These are phyloP conservation scores for Edolisoma coerulescens DNA, from an alignment of 2,113 vertebrate genomes.

Conservation along the genomic window DNA sequence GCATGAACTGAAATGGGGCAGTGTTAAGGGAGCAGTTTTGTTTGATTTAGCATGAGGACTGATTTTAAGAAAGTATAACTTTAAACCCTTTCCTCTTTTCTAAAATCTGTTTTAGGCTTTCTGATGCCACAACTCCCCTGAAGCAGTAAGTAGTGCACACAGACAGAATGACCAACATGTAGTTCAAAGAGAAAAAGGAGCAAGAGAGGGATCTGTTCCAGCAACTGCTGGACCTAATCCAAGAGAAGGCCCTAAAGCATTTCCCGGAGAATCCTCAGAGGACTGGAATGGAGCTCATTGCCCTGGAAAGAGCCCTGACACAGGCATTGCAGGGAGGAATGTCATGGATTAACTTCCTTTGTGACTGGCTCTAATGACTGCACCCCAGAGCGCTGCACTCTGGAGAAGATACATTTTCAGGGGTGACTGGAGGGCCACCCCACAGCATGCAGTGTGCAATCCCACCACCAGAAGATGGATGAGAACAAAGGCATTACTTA, in stretches of 20 bases:
- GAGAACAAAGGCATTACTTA: background rate
- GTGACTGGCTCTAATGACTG: background rate
- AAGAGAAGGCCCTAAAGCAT: conserved; percentile 26
- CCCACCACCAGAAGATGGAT: background rate
- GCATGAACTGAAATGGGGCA: background rate
- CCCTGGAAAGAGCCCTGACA: conserved; percentile 10
- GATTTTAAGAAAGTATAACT: background rate
- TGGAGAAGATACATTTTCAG: background rate
- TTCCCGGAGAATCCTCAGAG: background rate
- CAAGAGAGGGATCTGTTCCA: background rate
- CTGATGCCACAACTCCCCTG: background rate
- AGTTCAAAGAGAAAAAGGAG: background rate
- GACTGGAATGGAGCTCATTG: conserved; percentile 22
- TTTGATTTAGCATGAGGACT: background rate
- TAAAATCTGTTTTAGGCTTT: background rate
- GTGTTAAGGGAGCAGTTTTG: background rate
- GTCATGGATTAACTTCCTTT: background rate
- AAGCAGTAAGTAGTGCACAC: background rate
- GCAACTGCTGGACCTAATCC: background rate
- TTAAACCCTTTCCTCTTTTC: background rate
- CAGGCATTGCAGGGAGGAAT: background rate
- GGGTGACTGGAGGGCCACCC: background rate
- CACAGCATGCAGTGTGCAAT: background rate
- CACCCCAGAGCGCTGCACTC: background rate
- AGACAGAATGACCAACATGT: background rate